These are phyloP conservation scores for Colletes gigas DNA, from an alignment of 1,140 invertebrate genomes.

Conservation along the genomic window DNA sequence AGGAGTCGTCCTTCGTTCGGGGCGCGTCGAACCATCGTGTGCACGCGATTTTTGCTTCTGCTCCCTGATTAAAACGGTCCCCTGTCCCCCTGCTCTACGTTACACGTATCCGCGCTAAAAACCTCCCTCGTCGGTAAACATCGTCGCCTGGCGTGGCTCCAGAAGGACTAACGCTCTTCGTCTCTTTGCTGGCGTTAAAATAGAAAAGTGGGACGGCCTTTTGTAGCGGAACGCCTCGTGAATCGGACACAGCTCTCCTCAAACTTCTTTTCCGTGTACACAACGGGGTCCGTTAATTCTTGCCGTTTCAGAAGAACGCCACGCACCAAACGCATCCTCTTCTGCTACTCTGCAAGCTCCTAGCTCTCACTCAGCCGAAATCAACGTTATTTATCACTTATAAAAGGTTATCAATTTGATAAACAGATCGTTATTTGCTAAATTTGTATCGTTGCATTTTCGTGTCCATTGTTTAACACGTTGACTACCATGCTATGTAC, in stretches of 20 bases:
- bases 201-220: constrained; percentile 72
- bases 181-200: constrained; percentile 70
- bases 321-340: not conserved
- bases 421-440: too few relatives aligned
- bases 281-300: not conserved
- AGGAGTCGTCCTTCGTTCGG: constrained; percentile 38
- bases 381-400: too few relatives aligned
- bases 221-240: constrained; percentile 41
- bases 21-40: not conserved
- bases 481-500: too few relatives aligned
- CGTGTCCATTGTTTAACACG: too few relatives aligned
- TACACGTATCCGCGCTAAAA: constrained; percentile 20
- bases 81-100: not conserved
- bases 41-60: constrained; percentile 4
- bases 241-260: constrained; percentile 12
- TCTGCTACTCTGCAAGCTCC: too few relatives aligned
- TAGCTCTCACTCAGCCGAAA: too few relatives aligned
- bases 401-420: too few relatives aligned
- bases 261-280: constrained; percentile 1
- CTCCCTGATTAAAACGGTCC: not conserved
- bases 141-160: constrained; percentile 67
- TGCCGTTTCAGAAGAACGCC: too few relatives aligned
- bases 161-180: constrained; percentile 61
- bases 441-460: too few relatives aligned
- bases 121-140: constrained; percentile 61